Evolutionary conservation across 2,888 invertebrate genomes (phyloP).

Genomic region (Acanthococcus lagerstroemiae): DNA sequence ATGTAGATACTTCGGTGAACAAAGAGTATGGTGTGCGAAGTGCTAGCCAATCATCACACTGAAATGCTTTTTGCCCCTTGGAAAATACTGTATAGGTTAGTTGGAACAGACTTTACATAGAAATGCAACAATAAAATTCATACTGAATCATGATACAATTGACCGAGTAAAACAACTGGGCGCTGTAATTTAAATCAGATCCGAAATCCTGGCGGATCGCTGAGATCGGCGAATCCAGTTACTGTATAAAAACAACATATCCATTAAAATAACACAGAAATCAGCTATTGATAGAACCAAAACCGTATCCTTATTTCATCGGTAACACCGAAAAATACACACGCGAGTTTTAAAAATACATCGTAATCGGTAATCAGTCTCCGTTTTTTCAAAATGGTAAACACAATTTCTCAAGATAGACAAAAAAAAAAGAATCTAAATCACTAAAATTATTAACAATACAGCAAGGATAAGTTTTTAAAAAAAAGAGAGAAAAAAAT

Average conservation of each 20-base stretch:
- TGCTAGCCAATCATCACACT: too few relatives aligned
- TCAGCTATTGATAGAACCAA: background rate
- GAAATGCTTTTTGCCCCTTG: too few relatives aligned
- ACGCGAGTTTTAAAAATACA: conserved; percentile 9
- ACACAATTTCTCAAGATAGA: conserved; percentile 12
- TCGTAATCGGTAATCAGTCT: conserved; percentile 28
- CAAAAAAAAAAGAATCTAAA: background rate
- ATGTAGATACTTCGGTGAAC: too few relatives aligned
- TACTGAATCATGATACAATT: too few relatives aligned
- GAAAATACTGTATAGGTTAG: too few relatives aligned
- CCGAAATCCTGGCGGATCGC: background rate
- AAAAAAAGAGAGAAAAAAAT: conserved; percentile 3
- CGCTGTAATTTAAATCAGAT: too few relatives aligned
- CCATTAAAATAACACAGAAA: background rate
- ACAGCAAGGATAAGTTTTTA: conserved; percentile 2
- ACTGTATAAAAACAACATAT: background rate
- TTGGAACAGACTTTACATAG: too few relatives aligned
- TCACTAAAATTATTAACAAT: conserved; percentile 3
- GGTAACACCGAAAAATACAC: conserved; percentile 1
- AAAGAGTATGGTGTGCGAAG: too few relatives aligned
- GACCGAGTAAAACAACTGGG: too few relatives aligned
- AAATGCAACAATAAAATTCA: too few relatives aligned
- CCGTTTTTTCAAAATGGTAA: conserved; percentile 27
- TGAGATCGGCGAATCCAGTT: background rate
- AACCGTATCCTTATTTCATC: background rate